Conservation (phyloP, 2,888 invertebrate genomes). For the Parthenolecanium corni region DNA sequence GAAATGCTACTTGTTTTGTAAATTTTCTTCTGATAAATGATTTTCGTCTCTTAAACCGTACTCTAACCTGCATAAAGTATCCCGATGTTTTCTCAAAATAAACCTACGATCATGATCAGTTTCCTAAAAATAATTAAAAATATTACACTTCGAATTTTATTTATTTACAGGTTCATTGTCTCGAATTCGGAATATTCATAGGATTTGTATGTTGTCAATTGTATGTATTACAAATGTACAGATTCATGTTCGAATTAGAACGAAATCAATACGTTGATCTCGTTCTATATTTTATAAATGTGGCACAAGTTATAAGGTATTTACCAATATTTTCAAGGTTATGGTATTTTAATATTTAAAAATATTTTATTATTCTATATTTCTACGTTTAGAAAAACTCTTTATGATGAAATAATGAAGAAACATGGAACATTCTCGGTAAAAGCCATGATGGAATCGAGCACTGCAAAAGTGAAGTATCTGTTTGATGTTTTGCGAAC, state of each 20-base stretch:
- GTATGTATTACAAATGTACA: constrained; percentile 11
- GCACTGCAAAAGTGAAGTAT: constrained; percentile 51
- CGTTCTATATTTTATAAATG: not conserved
- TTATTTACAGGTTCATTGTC: constrained; percentile 4
- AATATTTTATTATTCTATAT: not conserved
- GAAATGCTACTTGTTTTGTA: not conserved
- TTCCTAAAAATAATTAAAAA: no score
- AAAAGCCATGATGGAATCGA: constrained; percentile 37
- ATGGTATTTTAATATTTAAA: not conserved
- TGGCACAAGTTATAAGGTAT: constrained; percentile 4
- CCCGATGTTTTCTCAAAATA: no score
- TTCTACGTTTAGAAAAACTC: constrained; percentile 21
- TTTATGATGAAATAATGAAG: constrained; percentile 7
- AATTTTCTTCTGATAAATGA: no score
- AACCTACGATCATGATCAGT: no score
- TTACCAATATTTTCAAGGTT: not conserved
- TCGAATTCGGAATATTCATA: constrained; percentile 11
- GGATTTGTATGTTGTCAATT: not conserved
- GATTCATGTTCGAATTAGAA: constrained; percentile 4
- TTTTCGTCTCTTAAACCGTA: not conserved
- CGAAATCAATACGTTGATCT: not conserved
- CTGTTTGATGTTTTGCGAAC: constrained; percentile 51
- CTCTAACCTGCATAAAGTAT: not conserved
- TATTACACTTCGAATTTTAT: no score
- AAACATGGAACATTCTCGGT: not conserved